Base-by-base conservation (phyloP, 2,888 invertebrate species). In the Alentia gelatinosa region DNA sequence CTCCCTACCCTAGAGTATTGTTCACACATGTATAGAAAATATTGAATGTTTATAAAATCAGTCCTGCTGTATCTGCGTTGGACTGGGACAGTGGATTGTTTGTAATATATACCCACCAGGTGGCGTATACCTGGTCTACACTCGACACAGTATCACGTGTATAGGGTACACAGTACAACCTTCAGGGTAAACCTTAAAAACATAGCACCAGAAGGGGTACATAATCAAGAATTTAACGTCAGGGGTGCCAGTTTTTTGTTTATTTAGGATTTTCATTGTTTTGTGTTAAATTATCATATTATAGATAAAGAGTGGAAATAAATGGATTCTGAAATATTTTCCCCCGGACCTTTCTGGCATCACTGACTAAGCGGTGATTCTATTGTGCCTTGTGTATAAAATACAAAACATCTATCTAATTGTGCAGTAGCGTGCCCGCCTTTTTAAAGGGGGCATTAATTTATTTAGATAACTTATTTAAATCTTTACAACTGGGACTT, bases 391-490 rank as follows among this genome's bases (percentile, higher is more conserved):
- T 79, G 37, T 37, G 26, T 79, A n/a, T 79, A 33, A 74, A 79
- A 79, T 79, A 79, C 39, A 35, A 79, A 79, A n/a, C 39, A 79
- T 23, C 23, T 4, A 79, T 37, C 35, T 19, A 79, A 79, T 12
- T 37, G 79, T 33, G 26, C 26, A 74, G 33, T 74, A 30, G 33
- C 26, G 35, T 79, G 12, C 26, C 39, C 79, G 12, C 79, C 37
- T 37, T 39, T 74, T 47, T 47, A 12, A 47, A 47, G 33, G 39
- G 79, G 79, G 79, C 35, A 37, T 79, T 79, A 79, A 79, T 79
- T 79, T 79, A 79, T 79, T 35, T 79, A 79, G 35, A 39, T 79
- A 79, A 39, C 35, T n/a, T 79, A 79, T 79, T 79, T 79, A 79
- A 79, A 79, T 35, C 37, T 39, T 35, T 19, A 3, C 23, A 56